Conservation (phyloP, 1,140 invertebrate genomes). For the Nylanderia fulva region DNA sequence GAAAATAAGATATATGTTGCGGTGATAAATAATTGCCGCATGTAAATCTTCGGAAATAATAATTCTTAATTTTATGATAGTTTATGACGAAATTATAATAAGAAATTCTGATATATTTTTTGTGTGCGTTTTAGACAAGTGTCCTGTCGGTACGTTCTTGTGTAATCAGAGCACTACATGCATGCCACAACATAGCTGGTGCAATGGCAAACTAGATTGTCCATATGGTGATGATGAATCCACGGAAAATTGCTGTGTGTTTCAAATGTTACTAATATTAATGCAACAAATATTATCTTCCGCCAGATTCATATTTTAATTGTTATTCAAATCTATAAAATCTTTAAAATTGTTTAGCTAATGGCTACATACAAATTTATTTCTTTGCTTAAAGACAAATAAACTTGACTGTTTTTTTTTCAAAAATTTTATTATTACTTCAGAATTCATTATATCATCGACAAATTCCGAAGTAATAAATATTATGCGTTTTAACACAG, state of each 20-base stretch:
- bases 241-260: constrained; percentile 80
- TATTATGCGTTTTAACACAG: background rate
- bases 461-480: background rate
- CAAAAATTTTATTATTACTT: background rate
- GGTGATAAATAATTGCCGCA: background rate
- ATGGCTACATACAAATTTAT: no score
- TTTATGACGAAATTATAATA: constrained; percentile 4
- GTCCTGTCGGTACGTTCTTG: constrained; percentile 89
- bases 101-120: constrained; percentile 53
- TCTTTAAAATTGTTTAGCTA: background rate
- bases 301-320: background rate
- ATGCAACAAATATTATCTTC: background rate
- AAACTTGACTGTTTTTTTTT: background rate
- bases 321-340: background rate
- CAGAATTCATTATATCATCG: background rate
- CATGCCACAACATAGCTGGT: constrained; percentile 88
- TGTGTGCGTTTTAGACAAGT: constrained; percentile 79
- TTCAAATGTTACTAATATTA: constrained; percentile 5
- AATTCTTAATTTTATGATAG: constrained; percentile 31
- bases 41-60: constrained; percentile 20
- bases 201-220: constrained; percentile 90
- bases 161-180: constrained; percentile 90
- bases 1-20: constrained; percentile 1
- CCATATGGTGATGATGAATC: constrained; percentile 89
- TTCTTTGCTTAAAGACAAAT: background rate